phyloP scores from a whole-genome alignment of 2,797 vertebrate species.

The Danio choprae region DNA sequence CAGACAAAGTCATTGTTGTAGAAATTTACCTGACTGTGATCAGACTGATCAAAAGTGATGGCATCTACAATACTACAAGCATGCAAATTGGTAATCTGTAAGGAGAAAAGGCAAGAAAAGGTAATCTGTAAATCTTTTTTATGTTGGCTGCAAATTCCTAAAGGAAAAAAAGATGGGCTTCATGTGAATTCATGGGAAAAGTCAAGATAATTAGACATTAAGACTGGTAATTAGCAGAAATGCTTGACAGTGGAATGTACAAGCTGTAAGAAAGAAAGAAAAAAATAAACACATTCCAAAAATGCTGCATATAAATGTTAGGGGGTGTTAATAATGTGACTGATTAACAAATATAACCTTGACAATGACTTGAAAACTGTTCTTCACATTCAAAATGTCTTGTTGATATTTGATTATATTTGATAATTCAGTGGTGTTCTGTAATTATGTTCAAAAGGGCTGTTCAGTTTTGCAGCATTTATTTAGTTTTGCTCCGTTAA shows the following conservation, averaged over 20 bases:
- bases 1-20: conserved; percentile 48
- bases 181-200: conserved; percentile 57
- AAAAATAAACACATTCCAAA: conserved; percentile 45
- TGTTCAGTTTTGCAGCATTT: conserved; percentile 4
- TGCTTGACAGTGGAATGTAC: conserved; percentile 77
- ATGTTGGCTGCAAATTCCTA: conserved; percentile 28
- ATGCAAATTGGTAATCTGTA: conserved; percentile 12
- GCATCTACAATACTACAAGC: not conserved
- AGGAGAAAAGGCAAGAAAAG: conserved; percentile 41
- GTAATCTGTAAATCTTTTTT: conserved; percentile 31
- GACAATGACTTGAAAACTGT: not conserved
- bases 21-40: conserved; percentile 41
- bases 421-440: conserved; percentile 23
- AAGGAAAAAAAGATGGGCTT: conserved; percentile 39
- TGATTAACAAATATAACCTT: not conserved
- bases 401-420: not conserved
- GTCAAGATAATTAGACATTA: conserved; percentile 79
- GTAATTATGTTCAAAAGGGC: conserved; percentile 8
- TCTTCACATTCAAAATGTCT: not conserved
- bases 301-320: conserved; percentile 14
- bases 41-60: conserved; percentile 52
- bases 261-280: conserved; percentile 70
- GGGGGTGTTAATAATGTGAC: not conserved
- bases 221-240: conserved; percentile 77
- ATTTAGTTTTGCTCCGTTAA: conserved; percentile 49